Evolutionary conservation across 1,140 invertebrate species (phyloP).

Genomic region (Drosophila grimshawi): DNA sequence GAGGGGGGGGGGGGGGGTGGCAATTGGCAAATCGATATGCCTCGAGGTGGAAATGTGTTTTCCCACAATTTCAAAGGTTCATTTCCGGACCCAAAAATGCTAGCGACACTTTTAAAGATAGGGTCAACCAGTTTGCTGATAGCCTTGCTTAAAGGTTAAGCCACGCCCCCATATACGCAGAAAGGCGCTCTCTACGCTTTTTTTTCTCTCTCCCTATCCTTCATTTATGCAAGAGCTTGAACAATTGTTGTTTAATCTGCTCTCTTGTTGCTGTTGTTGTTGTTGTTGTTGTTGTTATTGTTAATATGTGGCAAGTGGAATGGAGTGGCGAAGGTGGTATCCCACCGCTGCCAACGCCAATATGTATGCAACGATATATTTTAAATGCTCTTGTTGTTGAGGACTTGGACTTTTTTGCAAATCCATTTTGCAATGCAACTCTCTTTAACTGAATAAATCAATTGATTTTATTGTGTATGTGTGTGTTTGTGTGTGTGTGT

Average conservation of each 20-base stretch:
- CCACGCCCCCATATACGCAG: too few species aligned
- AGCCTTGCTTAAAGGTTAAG: too few species aligned
- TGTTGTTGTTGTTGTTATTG: not conserved
- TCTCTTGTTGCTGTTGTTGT: conserved; percentile 20
- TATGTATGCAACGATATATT: conserved; percentile 29
- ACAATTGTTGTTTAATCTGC: conserved; percentile 19
- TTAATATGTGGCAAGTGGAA: not conserved
- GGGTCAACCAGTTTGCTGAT: too few species aligned
- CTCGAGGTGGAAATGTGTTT: too few species aligned
- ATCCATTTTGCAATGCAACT: conserved; percentile 54
- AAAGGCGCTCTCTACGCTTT: too few species aligned
- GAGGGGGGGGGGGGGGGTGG: too few species aligned
- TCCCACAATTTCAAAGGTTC: too few species aligned
- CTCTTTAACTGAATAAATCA: conserved; percentile 59
- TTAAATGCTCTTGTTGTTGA: not conserved
- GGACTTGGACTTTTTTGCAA: conserved; percentile 5
- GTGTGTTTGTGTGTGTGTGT: not conserved
- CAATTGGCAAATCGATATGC: too few species aligned
- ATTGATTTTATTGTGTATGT: conserved; percentile 51
- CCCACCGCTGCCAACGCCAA: not conserved
- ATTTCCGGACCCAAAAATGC: too few species aligned
- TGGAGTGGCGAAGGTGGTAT: not conserved
- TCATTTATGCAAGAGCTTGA: conserved; percentile 24
- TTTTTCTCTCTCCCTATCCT: not conserved
- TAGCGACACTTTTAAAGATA: too few species aligned